Percentiles rank a stretch among this genome's conserved stretches.
Conservation (phyloP, 2,888 invertebrate species). For the Nephrotoma flavescens region DNA sequence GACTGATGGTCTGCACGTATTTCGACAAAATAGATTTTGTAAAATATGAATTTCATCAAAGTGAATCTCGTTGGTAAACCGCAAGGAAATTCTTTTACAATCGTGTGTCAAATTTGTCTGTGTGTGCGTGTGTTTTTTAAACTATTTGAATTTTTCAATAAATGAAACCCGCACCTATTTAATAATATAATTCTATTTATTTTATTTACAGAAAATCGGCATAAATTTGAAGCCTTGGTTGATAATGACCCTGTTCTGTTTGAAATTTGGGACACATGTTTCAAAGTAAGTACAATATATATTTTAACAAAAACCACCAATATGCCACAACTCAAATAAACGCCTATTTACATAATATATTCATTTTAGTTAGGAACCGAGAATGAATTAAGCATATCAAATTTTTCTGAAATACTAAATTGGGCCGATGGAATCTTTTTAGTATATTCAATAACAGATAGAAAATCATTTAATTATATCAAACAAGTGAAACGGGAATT, state of each 20-base stretch:
- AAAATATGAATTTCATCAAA: too few species aligned
- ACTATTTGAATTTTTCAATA: too few species aligned
- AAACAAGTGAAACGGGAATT: slow-evolving; percentile 54
- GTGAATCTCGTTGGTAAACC: too few species aligned
- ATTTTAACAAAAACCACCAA: not conserved
- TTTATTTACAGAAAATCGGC: slow-evolving; percentile 60
- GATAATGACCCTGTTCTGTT: slow-evolving; percentile 81
- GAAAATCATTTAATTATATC: slow-evolving; percentile 70
- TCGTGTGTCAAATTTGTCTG: too few species aligned
- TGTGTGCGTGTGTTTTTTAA: too few species aligned
- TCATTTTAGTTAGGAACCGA: slow-evolving; percentile 35
- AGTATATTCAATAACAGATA: slow-evolving; percentile 82
- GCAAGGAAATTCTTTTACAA: too few species aligned
- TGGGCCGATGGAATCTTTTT: slow-evolving; percentile 85
- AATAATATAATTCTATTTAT: not conserved
- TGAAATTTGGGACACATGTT: slow-evolving; percentile 85
- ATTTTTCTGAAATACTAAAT: slow-evolving; percentile 51
- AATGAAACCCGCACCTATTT: not conserved
- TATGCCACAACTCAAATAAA: not conserved
- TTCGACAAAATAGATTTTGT: too few species aligned
- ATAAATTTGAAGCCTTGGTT: slow-evolving; percentile 77
- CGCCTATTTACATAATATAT: slow-evolving; percentile 4
- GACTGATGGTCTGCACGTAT: too few species aligned
- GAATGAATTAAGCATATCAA: slow-evolving; percentile 51
- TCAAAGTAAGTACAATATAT: slow-evolving; percentile 20